Base-by-base conservation (phyloP, 2,888 invertebrate genomes). In the Heliothis peltigera region DNA sequence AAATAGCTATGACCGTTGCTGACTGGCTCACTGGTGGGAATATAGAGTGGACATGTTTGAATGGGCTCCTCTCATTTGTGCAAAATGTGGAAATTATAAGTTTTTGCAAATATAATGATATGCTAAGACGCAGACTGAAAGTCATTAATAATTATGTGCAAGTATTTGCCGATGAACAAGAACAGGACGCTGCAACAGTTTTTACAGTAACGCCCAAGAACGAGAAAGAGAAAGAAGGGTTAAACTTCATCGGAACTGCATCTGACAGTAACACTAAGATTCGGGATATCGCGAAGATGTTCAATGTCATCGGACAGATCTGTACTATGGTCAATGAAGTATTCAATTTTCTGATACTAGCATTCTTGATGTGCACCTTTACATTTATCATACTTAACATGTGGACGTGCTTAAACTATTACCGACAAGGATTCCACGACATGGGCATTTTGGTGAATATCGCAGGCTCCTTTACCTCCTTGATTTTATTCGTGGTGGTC, bases 331-430 rank as follows among this genome's bases (percentile, higher is more conserved):
- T 92, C 21, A 92, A 91, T 54, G 67, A 84, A 10, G 74, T 87
- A 17, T 92, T 87, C 64, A 89, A 91, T 65, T 89, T 87, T 8
- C 87, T 88, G 72, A 87, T 92, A 15, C 87, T 92, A 15, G 86
- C 89, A 84, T 84, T 83, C 10, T 80, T 91, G 2, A 78, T 89
- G 8, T 85, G 86, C 17, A 84, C 89, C 1, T 92, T 92, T 52
- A 65, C 77, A 0, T 87, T 75, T 35, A 87, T 89, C 18, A 80
- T 92, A 4, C 80, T 88, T 5, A 84, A 86, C 4, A 87, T 91
- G 60, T 91, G 89, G 87, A 79, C 84, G 0, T 82, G 87, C 0
- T 67, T 91, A 1, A 85, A 84, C 64, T 86, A 79, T 25, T 89
- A 85, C 49, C 77, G 77, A 32, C 74, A 60, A 1, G 60, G 78